Conservation (phyloP, 2,113 vertebrate species). For the Xenopus laevis region DNA sequence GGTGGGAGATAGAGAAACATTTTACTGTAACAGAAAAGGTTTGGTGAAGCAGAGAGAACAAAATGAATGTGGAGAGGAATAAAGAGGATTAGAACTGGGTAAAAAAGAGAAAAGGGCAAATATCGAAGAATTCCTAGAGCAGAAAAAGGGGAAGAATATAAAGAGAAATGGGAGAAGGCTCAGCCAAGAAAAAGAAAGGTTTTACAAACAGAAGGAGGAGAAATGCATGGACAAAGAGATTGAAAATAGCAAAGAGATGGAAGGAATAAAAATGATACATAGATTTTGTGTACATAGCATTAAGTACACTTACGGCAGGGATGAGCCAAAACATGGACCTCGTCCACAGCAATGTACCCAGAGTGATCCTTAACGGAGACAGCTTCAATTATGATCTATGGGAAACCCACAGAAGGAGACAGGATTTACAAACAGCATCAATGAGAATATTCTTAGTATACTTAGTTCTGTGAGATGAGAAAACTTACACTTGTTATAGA, state of each 20-base stretch:
- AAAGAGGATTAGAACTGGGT: background rate
- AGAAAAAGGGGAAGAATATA: background rate
- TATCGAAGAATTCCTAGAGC: background rate
- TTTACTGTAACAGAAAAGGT: too few relatives aligned
- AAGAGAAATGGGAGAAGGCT: background rate
- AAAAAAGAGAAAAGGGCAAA: background rate
- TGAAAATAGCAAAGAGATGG: too few relatives aligned
- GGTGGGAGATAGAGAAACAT: too few relatives aligned
- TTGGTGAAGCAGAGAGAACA: background rate
- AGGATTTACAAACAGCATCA: too few relatives aligned
- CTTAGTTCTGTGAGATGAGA: too few relatives aligned
- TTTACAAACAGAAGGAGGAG: too few relatives aligned
- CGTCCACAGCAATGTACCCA: constrained; percentile 91
- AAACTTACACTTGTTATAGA: too few relatives aligned
- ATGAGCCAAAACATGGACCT: constrained; percentile 91
- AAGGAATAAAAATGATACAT: background rate
- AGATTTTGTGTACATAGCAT: background rate
- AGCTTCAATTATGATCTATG: constrained; percentile 93
- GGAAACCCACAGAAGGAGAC: constrained; percentile 41
- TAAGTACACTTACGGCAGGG: constrained; percentile 84
- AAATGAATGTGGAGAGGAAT: background rate
- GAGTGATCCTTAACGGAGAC: constrained; percentile 89
- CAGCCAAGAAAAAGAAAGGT: too few relatives aligned
- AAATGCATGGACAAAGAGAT: too few relatives aligned
- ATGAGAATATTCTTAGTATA: too few relatives aligned